Evolutionary conservation across 2,113 vertebrate genomes (phyloP), one percentile per base, ranked within the genome.

Genomic region (Spea bombifrons): DNA sequence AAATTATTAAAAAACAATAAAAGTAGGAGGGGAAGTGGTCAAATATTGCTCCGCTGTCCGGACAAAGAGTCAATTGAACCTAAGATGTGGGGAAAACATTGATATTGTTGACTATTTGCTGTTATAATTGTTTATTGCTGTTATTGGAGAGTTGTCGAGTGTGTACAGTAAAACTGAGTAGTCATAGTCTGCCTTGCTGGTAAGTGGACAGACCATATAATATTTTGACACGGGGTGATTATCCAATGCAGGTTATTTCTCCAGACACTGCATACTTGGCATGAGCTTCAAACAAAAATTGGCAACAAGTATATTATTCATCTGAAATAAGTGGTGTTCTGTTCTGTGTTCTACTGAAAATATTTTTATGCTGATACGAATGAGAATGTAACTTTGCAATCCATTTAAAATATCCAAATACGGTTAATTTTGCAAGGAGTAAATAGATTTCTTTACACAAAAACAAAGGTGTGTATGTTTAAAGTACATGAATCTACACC

Each of bases 251-350:
- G 59, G 4, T 17, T 69, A 61, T 59, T 48, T 52, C 17, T 76
- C 50, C 65, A 76, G 65, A 59, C 66, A 49, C 17, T 64, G 67
- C 16, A 71, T 53, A 65, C 68, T 78, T 78, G 69, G 76, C 69
- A 72, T 63, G 5, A 65, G 15, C 55, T 68, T 77, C 46, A 65
- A 72, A 72, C 48, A 78, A n/a, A 5, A 17, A 52, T 72, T 72
- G 76, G 76, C 76, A 72, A 69, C 69, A 30, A 71, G 59, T 52
- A 3, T 47, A 45, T 69, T 78, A 71, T 66, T 77, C 75, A 77
- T 69, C 17, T 50, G 45, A 63, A 59, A 71, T 48, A 77, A 77
- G 66, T 16, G 59, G 75, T 52, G 75, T 71, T 70, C 75, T 77
- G 75, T 77, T 71, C 46, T 59, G 30, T 70, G 55, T 77, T 44